Conservation (phyloP, 1,140 invertebrate species). For the Zeugodacus cucurbitae region DNA sequence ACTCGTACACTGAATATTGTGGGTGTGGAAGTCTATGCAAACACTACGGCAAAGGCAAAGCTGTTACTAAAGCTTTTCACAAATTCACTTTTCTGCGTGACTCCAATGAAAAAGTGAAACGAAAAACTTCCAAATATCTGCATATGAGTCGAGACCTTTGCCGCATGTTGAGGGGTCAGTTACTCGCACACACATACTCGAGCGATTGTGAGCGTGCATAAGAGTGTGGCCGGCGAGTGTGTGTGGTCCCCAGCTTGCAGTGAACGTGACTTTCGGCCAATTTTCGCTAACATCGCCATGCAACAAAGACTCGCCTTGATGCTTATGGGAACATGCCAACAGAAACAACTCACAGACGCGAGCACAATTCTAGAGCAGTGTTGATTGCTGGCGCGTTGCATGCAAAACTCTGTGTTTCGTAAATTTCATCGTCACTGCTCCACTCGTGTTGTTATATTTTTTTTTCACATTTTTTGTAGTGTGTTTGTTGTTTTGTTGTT, state of each 20-base stretch:
- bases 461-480: background rate
- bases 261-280: conserved; percentile 4
- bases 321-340: background rate
- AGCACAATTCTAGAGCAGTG: background rate
- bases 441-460: background rate
- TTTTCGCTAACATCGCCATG: background rate
- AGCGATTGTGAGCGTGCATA: no score
- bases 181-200: background rate
- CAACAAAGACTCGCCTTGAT: background rate
- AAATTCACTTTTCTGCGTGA: conserved; percentile 25
- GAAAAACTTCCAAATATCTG: background rate
- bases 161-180: background rate
- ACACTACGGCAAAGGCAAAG: background rate
- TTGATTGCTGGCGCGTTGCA: background rate
- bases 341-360: background rate
- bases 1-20: background rate
- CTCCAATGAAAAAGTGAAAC: background rate
- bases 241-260: background rate
- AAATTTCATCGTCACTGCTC: background rate
- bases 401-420: background rate
- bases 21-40: background rate
- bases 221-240: background rate
- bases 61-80: background rate
- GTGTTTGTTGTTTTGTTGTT: background rate
- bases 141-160: background rate